Conservation (phyloP, 2,888 invertebrate species). For the Andrena hattorfiana region DNA sequence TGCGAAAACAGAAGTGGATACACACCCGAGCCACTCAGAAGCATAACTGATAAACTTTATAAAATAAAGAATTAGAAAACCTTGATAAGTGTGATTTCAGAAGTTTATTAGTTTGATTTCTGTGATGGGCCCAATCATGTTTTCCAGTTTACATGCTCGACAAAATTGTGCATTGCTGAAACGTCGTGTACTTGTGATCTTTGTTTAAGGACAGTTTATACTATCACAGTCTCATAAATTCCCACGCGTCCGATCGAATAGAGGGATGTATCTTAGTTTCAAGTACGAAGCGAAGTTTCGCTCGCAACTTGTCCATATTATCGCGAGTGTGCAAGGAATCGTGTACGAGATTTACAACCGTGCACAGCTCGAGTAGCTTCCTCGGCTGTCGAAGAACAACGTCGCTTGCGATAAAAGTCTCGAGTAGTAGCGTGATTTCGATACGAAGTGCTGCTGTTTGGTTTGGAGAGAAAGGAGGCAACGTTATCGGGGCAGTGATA, state of each 20-base stretch:
- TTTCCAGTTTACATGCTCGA: too few relatives aligned
- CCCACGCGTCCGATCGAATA: neutral
- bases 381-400: neutral
- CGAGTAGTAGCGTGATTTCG: neutral
- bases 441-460: conserved; percentile 4
- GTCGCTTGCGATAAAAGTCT: conserved; percentile 1
- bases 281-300: neutral
- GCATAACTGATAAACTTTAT: neutral
- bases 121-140: too few relatives aligned
- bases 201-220: too few relatives aligned
- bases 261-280: neutral
- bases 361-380: neutral
- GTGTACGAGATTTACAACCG: neutral
- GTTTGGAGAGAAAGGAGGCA: conserved; percentile 10
- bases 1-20: neutral
- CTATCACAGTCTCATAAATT: too few relatives aligned
- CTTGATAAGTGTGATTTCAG: too few relatives aligned
- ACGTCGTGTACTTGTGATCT: too few relatives aligned
- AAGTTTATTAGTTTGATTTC: too few relatives aligned
- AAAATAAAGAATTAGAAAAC: neutral
- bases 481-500: conserved; percentile 46
- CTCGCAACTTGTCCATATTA: neutral
- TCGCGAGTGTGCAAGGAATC: neutral
- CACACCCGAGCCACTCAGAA: neutral
- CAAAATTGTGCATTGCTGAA: too few relatives aligned